Evolutionary conservation across 2,797 vertebrate genomes (phyloP).

Genomic region (Holocentrus rufus): DNA sequence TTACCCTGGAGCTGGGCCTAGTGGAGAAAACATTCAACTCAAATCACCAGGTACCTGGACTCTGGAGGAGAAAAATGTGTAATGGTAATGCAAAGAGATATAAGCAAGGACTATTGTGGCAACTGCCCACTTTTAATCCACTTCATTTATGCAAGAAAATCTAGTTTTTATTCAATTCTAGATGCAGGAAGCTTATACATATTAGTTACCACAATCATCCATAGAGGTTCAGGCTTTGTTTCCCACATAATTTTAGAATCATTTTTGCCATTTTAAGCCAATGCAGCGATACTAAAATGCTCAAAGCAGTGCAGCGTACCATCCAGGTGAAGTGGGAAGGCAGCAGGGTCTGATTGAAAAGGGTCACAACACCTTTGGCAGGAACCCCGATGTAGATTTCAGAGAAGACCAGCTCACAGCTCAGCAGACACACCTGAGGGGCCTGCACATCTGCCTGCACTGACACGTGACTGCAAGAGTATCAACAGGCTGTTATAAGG

Average conservation of each 20-base stretch:
- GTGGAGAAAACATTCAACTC: slow-evolving; percentile 1
- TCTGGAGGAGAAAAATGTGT: not conserved
- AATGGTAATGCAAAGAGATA: not conserved
- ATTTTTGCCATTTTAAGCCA: not conserved
- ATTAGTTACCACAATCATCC: not conserved
- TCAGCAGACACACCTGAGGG: slow-evolving; percentile 85
- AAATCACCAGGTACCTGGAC: not conserved
- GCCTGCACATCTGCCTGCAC: slow-evolving; percentile 88
- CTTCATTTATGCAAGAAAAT: not conserved
- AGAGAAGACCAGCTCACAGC: slow-evolving; percentile 80
- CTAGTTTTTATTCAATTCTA: too few species aligned
- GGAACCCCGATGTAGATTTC: slow-evolving; percentile 87
- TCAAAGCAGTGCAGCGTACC: slow-evolving; percentile 42
- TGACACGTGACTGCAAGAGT: slow-evolving; percentile 84
- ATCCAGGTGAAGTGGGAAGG: slow-evolving; percentile 87
- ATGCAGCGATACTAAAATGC: not conserved
- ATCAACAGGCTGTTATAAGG: not conserved
- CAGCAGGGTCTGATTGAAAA: slow-evolving; percentile 90
- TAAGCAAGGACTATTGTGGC: not conserved
- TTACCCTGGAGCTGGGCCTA: slow-evolving; percentile 79
- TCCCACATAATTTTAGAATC: not conserved
- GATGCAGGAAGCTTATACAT: not conserved
- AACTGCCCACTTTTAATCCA: not conserved
- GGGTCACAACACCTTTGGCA: slow-evolving; percentile 64
- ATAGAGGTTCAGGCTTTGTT: not conserved